Percentiles rank a stretch among this genome's conserved stretches.
These are phyloP conservation scores for Limenitis camilla DNA, from an alignment of 2,888 invertebrate species.

Conservation along the genomic window DNA sequence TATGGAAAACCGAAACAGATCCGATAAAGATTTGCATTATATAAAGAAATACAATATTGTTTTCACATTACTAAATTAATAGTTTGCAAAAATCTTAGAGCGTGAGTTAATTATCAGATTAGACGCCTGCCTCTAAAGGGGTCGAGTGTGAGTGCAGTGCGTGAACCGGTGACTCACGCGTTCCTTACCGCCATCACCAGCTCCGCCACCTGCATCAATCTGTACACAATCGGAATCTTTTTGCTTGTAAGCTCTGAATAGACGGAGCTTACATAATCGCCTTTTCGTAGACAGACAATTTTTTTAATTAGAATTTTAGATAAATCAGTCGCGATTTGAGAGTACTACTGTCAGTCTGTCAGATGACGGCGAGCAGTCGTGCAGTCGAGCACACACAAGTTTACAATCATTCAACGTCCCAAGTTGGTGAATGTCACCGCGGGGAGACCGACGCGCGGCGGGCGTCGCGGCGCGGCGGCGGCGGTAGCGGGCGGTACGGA, in stretches of 20 bases:
- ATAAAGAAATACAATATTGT: too few relatives aligned
- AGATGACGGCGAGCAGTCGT: too few relatives aligned
- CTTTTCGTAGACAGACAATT: neutral
- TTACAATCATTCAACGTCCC: slow-evolving; percentile 48
- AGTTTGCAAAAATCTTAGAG: too few relatives aligned
- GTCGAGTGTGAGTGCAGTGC: too few relatives aligned
- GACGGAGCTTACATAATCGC: too few relatives aligned
- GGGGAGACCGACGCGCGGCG: slow-evolving; percentile 22
- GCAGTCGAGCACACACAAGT: slow-evolving; percentile 5
- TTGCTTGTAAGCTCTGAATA: too few relatives aligned
- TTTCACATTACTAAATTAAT: too few relatives aligned
- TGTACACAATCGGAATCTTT: too few relatives aligned
- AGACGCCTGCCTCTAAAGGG: too few relatives aligned
- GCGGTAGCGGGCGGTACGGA: slow-evolving; percentile 33
- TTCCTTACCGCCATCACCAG: slow-evolving; percentile 6
- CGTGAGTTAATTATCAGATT: too few relatives aligned
- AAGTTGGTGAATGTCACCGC: slow-evolving; percentile 48
- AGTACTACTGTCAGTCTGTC: neutral
- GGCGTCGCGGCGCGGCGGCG: slow-evolving; percentile 26
- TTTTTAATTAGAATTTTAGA: neutral
- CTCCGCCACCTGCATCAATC: neutral
- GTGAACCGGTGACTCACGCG: slow-evolving; percentile 6
- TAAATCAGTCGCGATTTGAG: neutral
- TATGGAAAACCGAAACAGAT: too few relatives aligned
- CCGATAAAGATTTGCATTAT: too few relatives aligned